Evolutionary conservation across 2,888 invertebrate genomes (phyloP).

Genomic region (Drosophila percnosoma): DNA sequence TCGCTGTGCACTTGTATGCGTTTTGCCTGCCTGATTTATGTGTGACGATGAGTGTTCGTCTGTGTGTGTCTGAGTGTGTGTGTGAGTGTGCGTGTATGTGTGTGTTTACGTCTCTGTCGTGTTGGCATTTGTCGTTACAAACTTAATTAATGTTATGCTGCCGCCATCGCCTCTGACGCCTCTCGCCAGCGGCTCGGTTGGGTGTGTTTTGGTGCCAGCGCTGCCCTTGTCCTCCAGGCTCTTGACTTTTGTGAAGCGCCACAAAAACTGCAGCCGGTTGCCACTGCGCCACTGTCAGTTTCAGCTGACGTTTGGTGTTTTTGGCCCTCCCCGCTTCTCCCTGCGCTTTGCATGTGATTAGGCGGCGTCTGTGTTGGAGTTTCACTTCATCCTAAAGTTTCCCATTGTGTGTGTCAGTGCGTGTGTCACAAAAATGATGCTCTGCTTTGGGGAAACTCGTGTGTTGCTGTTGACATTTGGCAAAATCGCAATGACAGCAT

Average conservation of each 20-base stretch:
- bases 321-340: slow-evolving; percentile 7
- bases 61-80: slow-evolving; percentile 8
- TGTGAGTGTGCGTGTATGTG: slow-evolving; percentile 22
- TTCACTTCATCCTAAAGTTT: slow-evolving; percentile 40
- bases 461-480: slow-evolving; percentile 40
- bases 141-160: slow-evolving; percentile 78
- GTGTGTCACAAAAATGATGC: slow-evolving; percentile 37
- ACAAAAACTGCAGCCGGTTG: slow-evolving; percentile 68
- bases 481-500: slow-evolving; percentile 64
- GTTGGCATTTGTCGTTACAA: slow-evolving; percentile 74
- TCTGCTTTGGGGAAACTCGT: slow-evolving; percentile 36
- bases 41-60: slow-evolving; percentile 41
- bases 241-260: slow-evolving; percentile 78
- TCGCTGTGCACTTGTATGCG: slow-evolving; percentile 64
- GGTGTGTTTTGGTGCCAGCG: neutral
- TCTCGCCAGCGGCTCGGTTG: slow-evolving; percentile 7
- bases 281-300: slow-evolving; percentile 73
- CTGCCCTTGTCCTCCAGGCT: slow-evolving; percentile 64
- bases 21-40: slow-evolving; percentile 60
- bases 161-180: slow-evolving; percentile 53
- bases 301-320: slow-evolving; percentile 80
- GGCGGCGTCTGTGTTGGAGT: slow-evolving; percentile 45
- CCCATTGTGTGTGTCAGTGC: slow-evolving; percentile 4
- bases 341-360: slow-evolving; percentile 61
- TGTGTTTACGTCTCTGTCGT: slow-evolving; percentile 67